Conservation (phyloP, 2,888 invertebrate genomes). For the Leuctra nigra region DNA sequence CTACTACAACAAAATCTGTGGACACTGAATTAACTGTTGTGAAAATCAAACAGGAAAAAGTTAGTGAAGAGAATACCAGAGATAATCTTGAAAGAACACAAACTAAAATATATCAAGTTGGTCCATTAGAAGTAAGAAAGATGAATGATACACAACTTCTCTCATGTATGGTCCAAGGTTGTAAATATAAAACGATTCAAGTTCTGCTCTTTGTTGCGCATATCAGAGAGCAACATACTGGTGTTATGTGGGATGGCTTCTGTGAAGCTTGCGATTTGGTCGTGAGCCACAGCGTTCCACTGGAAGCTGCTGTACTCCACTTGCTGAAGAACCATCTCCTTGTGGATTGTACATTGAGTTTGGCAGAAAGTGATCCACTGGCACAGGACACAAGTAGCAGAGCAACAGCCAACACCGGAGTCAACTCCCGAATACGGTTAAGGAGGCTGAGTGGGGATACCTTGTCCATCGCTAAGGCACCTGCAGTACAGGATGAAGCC, state of each 20-base stretch:
- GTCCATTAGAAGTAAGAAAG: slow-evolving; percentile 15
- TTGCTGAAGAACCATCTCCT: neutral
- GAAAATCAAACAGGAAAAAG: too few species aligned
- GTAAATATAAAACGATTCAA: slow-evolving; percentile 15
- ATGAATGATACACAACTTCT: neutral
- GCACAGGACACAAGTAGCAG: too few species aligned
- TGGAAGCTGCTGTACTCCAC: neutral
- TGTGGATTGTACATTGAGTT: too few species aligned
- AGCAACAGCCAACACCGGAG: neutral
- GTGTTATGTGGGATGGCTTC: slow-evolving; percentile 21
- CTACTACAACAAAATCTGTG: too few species aligned
- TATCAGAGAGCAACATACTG: slow-evolving; percentile 7
- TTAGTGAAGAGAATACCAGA: too few species aligned
- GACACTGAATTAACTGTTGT: too few species aligned
- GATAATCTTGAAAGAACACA: too few species aligned
- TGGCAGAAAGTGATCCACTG: neutral
- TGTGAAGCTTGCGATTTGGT: slow-evolving; percentile 11
- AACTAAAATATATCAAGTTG: too few species aligned
- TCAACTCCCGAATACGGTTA: slow-evolving; percentile 32
- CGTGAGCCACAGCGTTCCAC: neutral
- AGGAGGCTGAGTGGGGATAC: slow-evolving; percentile 45
- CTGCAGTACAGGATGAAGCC: neutral
- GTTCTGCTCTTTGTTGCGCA: slow-evolving; percentile 6
- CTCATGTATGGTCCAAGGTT: slow-evolving; percentile 16
- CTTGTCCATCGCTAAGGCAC: slow-evolving; percentile 35